These are phyloP conservation scores for Stenolophus ochropezus DNA, from an alignment of 2,888 invertebrate species.

Conservation along the genomic window DNA sequence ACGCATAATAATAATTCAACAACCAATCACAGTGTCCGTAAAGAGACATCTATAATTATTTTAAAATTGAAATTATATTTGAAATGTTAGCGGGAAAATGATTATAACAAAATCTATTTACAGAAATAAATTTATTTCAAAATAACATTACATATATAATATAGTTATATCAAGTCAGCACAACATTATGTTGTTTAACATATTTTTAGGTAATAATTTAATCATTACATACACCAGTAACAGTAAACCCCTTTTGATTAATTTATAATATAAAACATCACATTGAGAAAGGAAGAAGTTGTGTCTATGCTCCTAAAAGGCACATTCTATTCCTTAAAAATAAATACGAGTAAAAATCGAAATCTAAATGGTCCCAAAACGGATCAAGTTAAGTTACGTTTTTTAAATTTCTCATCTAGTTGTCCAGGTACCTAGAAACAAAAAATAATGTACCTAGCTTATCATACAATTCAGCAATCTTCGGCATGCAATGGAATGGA, in stretches of 20 bases:
- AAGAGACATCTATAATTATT: slow-evolving; percentile 14
- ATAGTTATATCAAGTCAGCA: slow-evolving; percentile 15
- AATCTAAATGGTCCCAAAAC: slow-evolving; percentile 39
- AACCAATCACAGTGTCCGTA: slow-evolving; percentile 3
- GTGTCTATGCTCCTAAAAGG: slow-evolving; percentile 63
- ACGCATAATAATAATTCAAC: slow-evolving; percentile 15
- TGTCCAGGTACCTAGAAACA: slow-evolving; percentile 76
- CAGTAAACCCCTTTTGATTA: slow-evolving; percentile 46
- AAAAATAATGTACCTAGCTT: slow-evolving; percentile 37
- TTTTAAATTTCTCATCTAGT: slow-evolving; percentile 77
- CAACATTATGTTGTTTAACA: slow-evolving; percentile 39
- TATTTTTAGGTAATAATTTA: slow-evolving; percentile 38
- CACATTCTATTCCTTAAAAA: slow-evolving; percentile 45
- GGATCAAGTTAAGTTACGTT: slow-evolving; percentile 62
- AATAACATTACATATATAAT: slow-evolving; percentile 18
- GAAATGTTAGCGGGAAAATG: neutral
- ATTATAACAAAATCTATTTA: neutral
- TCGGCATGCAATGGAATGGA: neutral
- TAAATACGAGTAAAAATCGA: slow-evolving; percentile 45
- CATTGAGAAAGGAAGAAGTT: slow-evolving; percentile 63
- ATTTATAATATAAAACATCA: slow-evolving; percentile 60
- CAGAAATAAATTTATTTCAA: slow-evolving; percentile 40
- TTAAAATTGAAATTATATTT: slow-evolving; percentile 3
- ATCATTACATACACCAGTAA: slow-evolving; percentile 48
- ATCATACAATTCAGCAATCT: slow-evolving; percentile 22